phyloP scores from a whole-genome alignment of 2,797 vertebrate genomes.

The Myotis findleyi region DNA sequence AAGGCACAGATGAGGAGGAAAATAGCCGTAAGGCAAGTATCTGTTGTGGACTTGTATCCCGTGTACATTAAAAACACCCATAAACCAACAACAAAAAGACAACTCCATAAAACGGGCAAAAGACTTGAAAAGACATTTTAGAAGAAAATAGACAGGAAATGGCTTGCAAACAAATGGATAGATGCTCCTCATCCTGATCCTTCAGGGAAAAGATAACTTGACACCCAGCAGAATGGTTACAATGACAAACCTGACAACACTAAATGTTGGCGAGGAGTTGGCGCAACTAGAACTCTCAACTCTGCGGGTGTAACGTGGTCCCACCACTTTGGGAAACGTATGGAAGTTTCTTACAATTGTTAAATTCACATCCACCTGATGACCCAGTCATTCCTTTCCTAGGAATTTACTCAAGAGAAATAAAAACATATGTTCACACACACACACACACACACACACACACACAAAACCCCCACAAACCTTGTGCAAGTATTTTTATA shows the following conservation, averaged over 20 bases:
- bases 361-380: no score
- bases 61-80: not conserved
- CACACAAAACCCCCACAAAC: not conserved
- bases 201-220: not conserved
- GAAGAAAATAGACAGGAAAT: not conserved
- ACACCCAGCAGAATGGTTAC: not conserved
- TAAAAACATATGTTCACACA: not conserved
- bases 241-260: not conserved
- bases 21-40: not conserved
- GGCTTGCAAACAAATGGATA: not conserved
- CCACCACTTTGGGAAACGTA: not conserved
- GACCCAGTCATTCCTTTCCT: not conserved
- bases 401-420: not conserved
- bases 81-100: not conserved
- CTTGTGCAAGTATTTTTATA: not conserved
- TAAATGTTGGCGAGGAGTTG: not conserved
- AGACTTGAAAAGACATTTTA: not conserved
- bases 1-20: not conserved
- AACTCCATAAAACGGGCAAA: not conserved
- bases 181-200: not conserved
- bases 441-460: not conserved
- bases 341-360: not conserved
- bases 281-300: not conserved
- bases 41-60: not conserved
- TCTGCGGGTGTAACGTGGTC: not conserved